Evolutionary conservation across 2,113 vertebrate species (phyloP).

Genomic region (Syngnathoides biaculeatus): DNA sequence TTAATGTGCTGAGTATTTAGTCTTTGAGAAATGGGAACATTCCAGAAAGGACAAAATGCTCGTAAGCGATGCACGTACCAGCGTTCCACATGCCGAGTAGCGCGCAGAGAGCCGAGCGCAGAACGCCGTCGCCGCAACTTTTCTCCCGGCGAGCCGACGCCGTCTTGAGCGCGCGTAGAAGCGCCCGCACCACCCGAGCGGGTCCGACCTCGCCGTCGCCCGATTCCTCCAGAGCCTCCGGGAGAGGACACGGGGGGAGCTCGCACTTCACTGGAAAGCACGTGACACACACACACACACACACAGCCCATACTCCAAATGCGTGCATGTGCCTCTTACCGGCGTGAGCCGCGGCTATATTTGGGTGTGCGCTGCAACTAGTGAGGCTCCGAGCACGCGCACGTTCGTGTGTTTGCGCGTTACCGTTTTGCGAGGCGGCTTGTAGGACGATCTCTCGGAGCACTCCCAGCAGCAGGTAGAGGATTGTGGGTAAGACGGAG

Average conservation of each 20-base stretch:
- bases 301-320: no score
- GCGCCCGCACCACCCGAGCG: constrained; percentile 69
- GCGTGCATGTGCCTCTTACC: no score
- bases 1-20: no score
- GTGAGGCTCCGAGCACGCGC: no score
- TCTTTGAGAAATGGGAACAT: no score
- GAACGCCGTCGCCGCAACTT: constrained; percentile 73
- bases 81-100: constrained; percentile 80
- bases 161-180: constrained; percentile 81
- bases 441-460: constrained; percentile 79
- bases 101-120: constrained; percentile 79
- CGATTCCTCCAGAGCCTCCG: constrained; percentile 1
- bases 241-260: background rate
- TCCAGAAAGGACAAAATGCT: no score
- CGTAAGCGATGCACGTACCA: constrained; percentile 53
- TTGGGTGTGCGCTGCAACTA: background rate
- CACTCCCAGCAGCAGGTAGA: constrained; percentile 87
- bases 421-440: constrained; percentile 28
- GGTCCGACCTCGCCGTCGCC: constrained; percentile 16
- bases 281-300: no score
- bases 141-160: constrained; percentile 86
- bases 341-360: no score
- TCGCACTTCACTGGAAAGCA: background rate
- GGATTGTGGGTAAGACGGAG: constrained; percentile 87
- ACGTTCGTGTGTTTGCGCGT: background rate